Evolutionary conservation across 2,888 invertebrate species (phyloP), one percentile per base, ranked within the genome.

Genomic region (Oscheius sp.): DNA sequence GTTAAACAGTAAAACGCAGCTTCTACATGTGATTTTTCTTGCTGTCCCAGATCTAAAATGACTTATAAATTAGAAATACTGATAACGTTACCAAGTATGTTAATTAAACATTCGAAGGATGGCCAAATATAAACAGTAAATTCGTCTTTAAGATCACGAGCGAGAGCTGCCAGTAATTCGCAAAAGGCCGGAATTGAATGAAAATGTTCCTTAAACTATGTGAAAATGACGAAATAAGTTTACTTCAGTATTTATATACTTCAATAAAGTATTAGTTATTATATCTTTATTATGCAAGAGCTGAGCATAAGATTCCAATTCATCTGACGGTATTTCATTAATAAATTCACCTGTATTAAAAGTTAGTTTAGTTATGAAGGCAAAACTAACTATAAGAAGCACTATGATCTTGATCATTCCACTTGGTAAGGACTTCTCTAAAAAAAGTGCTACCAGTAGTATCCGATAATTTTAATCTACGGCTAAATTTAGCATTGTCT

Each of bases 1-100:
- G 97, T 95, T 70, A 97, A 90, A 83, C 94, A 93, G 5, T 93
- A 92, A 73, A 97, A 93, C 0, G 93, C 92, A 92, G 94, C 93
- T 89, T 97, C 96, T 52, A 97, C 63, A 27, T 74, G 71, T 23
- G 76, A 76, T 23, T 75, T 75, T 12, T 75, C 71, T 68, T 74
- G 69, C n/a, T 78, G 73, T n/a, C 81, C 79, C 21, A 76, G 59
- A 70, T 78, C 79, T 76, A 53, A 56, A 69, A 13, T 7, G 1
- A n/a, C 21, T 16, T 43, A 23, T 45, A 52, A 43, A 16, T 9
- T 23, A 1, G 5, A 1, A n/a, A n/a, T n/a, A n/a, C n/a, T n/a
- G n/a, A n/a, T n/a, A n/a, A n/a, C n/a, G n/a, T n/a, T n/a, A 79
- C 79, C 75, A 3, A 78, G 66, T 63, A 84, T 70, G 45, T 74